These are phyloP conservation scores for Nilaparvata lugens DNA, from an alignment of 1,140 invertebrate genomes.

Conservation along the genomic window DNA sequence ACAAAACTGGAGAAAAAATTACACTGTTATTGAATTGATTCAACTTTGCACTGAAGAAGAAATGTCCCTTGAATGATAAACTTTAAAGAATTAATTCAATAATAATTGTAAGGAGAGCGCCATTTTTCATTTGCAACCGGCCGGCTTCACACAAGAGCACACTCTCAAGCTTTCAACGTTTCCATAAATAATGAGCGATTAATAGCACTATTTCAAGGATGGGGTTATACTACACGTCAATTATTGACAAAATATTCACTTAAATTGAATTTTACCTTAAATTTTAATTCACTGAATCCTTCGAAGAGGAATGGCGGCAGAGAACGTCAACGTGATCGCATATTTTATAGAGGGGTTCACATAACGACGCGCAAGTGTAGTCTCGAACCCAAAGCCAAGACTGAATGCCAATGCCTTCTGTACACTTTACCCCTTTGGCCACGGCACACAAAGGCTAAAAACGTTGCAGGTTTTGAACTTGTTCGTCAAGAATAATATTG, in stretches of 20 bases:
- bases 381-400: constrained; percentile 30
- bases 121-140: too few species aligned
- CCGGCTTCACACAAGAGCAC: too few species aligned
- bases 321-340: constrained; percentile 66
- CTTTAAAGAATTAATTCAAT: too few species aligned
- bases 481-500: background rate
- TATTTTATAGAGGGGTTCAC: constrained; percentile 54
- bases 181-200: too few species aligned
- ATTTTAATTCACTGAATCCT: constrained; percentile 12
- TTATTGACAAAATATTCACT: background rate
- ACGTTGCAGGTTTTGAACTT: background rate
- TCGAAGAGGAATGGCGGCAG: constrained; percentile 55
- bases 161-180: too few species aligned
- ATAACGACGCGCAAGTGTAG: constrained; percentile 62
- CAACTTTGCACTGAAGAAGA: too few species aligned
- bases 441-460: background rate
- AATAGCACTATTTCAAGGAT: too few species aligned
- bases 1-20: too few species aligned
- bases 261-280: constrained; percentile 16
- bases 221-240: too few species aligned
- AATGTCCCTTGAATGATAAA: too few species aligned
- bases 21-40: too few species aligned
- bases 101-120: too few species aligned
- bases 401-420: background rate
- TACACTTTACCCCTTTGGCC: background rate